These are phyloP conservation scores for Tapirus indicus DNA, from an alignment of 2,797 vertebrate species.

Conservation along the genomic window DNA sequence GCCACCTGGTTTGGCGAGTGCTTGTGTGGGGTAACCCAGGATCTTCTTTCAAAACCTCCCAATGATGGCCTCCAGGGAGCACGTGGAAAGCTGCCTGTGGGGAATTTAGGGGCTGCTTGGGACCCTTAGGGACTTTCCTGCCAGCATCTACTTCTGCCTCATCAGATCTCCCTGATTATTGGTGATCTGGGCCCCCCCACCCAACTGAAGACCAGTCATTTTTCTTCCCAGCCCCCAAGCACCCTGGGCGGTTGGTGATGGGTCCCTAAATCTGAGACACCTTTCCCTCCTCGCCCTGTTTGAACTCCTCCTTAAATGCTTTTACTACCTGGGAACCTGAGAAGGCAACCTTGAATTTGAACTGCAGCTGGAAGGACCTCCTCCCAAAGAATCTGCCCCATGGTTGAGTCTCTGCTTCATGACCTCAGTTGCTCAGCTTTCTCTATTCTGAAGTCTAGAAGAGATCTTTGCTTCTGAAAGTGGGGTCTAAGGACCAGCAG, in stretches of 20 bases:
- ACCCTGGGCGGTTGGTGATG: neutral
- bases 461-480: neutral
- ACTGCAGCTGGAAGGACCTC: neutral
- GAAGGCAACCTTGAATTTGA: conserved; percentile 37
- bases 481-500: neutral
- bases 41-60: conserved; percentile 49
- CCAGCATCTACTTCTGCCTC: neutral
- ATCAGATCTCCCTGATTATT: neutral
- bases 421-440: neutral
- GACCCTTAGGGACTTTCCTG: neutral
- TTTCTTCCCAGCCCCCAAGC: neutral
- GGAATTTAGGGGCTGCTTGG: neutral
- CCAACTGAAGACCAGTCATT: neutral
- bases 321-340: neutral
- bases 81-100: neutral
- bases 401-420: neutral
- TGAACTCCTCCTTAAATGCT: neutral
- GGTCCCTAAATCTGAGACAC: neutral
- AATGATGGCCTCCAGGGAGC: neutral
- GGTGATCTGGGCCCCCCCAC: neutral
- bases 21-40: neutral
- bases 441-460: neutral
- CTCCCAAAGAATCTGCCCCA: neutral
- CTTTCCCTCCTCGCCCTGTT: neutral
- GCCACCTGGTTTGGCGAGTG: neutral